Evolutionary conservation across 2,113 vertebrate species (phyloP), one percentile per base, ranked within the genome.

Genomic region (Anarhynchus alexandrinus): DNA sequence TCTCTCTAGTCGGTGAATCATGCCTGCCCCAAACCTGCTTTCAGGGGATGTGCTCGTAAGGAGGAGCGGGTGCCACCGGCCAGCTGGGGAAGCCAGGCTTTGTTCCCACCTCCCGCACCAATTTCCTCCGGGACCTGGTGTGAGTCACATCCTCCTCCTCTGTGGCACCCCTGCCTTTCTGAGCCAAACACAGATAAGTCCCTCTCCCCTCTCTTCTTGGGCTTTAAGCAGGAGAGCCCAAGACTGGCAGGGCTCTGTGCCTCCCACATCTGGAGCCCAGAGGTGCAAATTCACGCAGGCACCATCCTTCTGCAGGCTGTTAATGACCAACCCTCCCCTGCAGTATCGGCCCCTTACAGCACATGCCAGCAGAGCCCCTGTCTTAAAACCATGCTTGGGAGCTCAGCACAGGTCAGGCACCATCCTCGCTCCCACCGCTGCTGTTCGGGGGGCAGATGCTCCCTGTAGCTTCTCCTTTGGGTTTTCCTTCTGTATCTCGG

Each of bases 11-110:
- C 76, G 6, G 19, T 84, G 91, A 92, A 84, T 79, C 58, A 16
- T 18, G 51, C 42, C 34, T 91, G 89, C 88, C 72, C 72, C 83
- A 92, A 93, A 77, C 78, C 78, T 76, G 40, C 10, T 79, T 94
- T 82, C 4, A 4, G 52, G 76, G 62, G 76, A 90, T 3, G 1
- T 9, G 7, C 51, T 64, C 5, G 0, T 65, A 38, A 76, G 62
- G 58, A 90, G 64, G 17, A 67, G 65, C 0, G 4, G 22, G 55
- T 45, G 27, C 29, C 49, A 12, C 49, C 32, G 16, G 54, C 36
- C 36, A 49, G 30, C 36, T 73, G 52, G 17, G 73, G 34, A 94
- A 76, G 76, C 42, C 15, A 47, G 34, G 47, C 36, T 32, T 43
- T 23, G 2, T 29, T 86, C 57, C 34, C 21, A 25, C 12, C 11